phyloP scores from a whole-genome alignment of 2,797 vertebrate species.

The Poecilia velifera region DNA sequence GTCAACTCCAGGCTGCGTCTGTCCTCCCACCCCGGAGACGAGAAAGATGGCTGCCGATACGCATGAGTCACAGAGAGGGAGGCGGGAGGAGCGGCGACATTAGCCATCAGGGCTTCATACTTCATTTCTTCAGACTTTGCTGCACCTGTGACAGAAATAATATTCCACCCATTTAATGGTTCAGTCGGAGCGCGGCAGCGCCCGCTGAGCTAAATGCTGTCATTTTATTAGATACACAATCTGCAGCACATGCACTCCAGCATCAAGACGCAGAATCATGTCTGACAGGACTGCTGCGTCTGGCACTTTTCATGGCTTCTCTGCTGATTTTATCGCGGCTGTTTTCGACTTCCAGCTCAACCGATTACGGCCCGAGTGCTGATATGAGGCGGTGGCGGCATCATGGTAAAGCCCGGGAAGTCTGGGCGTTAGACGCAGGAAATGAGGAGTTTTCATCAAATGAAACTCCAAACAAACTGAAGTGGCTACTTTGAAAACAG shows the following conservation, averaged over 20 bases:
- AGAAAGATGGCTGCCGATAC: conserved; percentile 10
- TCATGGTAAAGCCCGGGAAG: not conserved
- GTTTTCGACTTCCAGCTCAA: conserved; percentile 5
- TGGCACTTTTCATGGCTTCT: conserved; percentile 6
- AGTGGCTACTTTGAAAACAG: no score
- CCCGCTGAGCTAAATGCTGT: not conserved
- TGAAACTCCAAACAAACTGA: not conserved
- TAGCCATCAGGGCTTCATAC: not conserved
- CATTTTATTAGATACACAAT: conserved; percentile 1
- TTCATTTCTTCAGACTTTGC: not conserved
- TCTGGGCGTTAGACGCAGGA: not conserved
- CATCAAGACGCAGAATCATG: conserved; percentile 4
- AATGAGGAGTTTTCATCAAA: not conserved
- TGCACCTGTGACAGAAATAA: conserved; percentile 15
- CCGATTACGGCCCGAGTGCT: not conserved
- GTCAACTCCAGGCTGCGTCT: conserved; percentile 17
- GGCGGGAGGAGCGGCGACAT: conserved; percentile 2
- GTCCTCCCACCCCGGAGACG: conserved; percentile 18
- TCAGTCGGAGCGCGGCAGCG: not conserved
- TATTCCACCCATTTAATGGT: conserved; percentile 1
- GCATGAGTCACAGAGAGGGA: conserved; percentile 8
- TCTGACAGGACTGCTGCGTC: conserved; percentile 6
- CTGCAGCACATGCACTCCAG: not conserved
- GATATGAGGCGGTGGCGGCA: not conserved
- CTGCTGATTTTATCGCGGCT: not conserved